Percentiles rank a stretch among this genome's conserved stretches.
Evolutionary conservation across 2,797 vertebrate species (phyloP).

Genomic region (Acrocephalus scirpaceus): DNA sequence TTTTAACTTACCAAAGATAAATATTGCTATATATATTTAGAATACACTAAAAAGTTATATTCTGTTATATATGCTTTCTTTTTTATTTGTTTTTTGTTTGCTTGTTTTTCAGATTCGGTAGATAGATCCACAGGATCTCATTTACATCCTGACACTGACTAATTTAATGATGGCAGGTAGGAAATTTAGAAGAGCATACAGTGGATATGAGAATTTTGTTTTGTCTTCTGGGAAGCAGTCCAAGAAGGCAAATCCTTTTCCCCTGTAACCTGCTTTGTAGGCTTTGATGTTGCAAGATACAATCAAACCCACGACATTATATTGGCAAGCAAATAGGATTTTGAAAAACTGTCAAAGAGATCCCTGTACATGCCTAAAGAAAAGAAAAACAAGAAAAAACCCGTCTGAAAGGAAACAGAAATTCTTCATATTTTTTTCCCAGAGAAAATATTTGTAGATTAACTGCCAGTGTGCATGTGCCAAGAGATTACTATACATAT

Average conservation of each 20-base stretch:
- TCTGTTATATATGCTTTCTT: background rate
- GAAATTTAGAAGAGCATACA: background rate
- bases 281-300: background rate
- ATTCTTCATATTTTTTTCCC: background rate
- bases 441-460: conserved; percentile 20
- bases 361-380: background rate
- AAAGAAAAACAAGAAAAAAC: background rate
- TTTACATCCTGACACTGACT: background rate
- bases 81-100: background rate
- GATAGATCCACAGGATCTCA: background rate
- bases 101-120: background rate
- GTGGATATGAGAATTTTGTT: background rate
- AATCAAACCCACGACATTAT: background rate
- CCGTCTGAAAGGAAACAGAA: background rate
- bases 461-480: background rate
- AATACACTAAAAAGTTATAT: background rate
- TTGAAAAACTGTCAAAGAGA: background rate
- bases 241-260: background rate
- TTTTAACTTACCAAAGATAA: background rate
- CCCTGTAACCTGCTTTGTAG: background rate
- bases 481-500: background rate
- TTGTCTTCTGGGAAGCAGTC: background rate
- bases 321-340: background rate
- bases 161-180: background rate
- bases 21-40: background rate